These are phyloP conservation scores for Plectrocnemia conspersa DNA, from an alignment of 1,140 invertebrate genomes.

Conservation along the genomic window DNA sequence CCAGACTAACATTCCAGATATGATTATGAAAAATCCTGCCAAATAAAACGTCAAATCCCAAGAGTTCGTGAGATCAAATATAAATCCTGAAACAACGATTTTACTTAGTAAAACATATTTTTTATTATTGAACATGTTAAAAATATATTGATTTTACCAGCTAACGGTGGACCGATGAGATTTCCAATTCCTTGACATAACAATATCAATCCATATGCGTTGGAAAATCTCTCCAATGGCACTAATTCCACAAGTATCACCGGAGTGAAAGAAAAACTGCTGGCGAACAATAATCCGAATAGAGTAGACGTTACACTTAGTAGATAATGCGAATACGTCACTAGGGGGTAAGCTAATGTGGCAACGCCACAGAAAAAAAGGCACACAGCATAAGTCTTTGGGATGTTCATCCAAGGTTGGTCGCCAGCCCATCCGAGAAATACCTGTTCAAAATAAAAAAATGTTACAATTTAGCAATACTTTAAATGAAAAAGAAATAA, in stretches of 20 bases:
- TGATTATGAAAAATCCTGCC: conserved; percentile 68
- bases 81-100: conserved; percentile 53
- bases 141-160: conserved; percentile 43
- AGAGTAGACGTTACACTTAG: conserved; percentile 56
- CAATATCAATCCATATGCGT: conserved; percentile 83
- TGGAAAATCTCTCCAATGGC: conserved; percentile 72
- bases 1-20: conserved; percentile 70
- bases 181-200: conserved; percentile 78
- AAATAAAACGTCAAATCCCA: conserved; percentile 74
- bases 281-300: conserved; percentile 82
- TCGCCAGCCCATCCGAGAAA: conserved; percentile 86
- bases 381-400: conserved; percentile 73
- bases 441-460: conserved; percentile 61
- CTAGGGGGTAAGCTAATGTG: conserved; percentile 66
- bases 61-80: conserved; percentile 63
- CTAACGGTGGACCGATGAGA: conserved; percentile 59
- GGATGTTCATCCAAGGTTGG: conserved; percentile 77
- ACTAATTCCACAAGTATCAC: conserved; percentile 79
- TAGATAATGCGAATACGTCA: conserved; percentile 57
- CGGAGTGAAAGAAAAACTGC: conserved; percentile 82
- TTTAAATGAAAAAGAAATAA: no score
- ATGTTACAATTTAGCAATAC: no score
- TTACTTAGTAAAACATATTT: conserved; percentile 53
- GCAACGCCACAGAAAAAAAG: conserved; percentile 70
- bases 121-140: no score